Base-by-base conservation (phyloP, 2,113 vertebrate species). In the Malurus alboscapulatus region DNA sequence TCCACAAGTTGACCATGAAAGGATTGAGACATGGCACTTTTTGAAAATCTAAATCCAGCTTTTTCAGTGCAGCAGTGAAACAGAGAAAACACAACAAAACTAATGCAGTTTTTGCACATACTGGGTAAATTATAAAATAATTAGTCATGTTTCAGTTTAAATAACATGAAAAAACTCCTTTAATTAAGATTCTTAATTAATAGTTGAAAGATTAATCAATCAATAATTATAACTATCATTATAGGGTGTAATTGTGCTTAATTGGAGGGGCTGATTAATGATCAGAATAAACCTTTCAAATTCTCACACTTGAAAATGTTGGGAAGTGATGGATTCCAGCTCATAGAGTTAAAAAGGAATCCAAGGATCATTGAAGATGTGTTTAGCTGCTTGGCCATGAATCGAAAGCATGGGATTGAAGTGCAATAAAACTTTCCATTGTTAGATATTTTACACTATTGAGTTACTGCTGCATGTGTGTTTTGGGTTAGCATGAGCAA, bases 191-290 rank as follows among this genome's bases (percentile, higher is more conserved):
- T 97, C 96, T 97, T 96, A 97, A 97, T 98, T 98, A 97, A 97
- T 97, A 97, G 92, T 93, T 97, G 97, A 98, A 97, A 97, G 95
- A 97, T 97, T 97, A 98, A 98, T 98, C 96, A 97, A 98, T 98
- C 97, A 98, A 98, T 97, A 97, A 98, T 98, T 97, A 97, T 95
- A 97, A 94, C 89, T 97, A 97, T 97, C 96, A 98, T 98, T 97
- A 98, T 96, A 92, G 93, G 79, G 44, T 97, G 94, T 97, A 98
- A 98, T 97, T 98, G 97, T 96, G 94, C 94, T 97, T 98, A 98
- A 98, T 97, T 97, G 94, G 93, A 97, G 93, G 96, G 94, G 80
- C 94, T 98, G 96, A 97, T 97, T 98, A 98, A 98, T 97, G 94
- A 97, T 96, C 93, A 97, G 94, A 95, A 96, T 96, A 97, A 97